phyloP scores from a whole-genome alignment of 1,140 invertebrate species.

The Oppia nitens region DNA sequence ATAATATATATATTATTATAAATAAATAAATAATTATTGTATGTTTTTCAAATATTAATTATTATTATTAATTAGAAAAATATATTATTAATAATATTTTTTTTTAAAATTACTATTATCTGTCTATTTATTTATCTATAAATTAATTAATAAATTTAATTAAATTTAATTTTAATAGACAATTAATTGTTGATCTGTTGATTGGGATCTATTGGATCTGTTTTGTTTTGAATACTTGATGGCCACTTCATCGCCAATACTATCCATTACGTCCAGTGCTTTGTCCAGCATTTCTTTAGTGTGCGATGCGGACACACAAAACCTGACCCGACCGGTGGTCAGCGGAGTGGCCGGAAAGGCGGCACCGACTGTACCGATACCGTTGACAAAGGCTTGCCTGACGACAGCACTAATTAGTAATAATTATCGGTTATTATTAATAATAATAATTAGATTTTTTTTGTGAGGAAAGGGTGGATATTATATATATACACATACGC shows the following conservation, averaged over 20 bases:
- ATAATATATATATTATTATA: too few relatives aligned
- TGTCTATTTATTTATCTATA: too few relatives aligned
- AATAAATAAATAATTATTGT: too few relatives aligned
- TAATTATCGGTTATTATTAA: background rate
- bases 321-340: conserved; percentile 76
- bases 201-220: too few relatives aligned
- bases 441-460: background rate
- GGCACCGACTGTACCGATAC: conserved; percentile 42
- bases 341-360: conserved; percentile 93
- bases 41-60: too few relatives aligned
- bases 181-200: too few relatives aligned
- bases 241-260: conserved; percentile 16
- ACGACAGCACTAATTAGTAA: conserved; percentile 3
- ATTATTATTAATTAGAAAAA: too few relatives aligned
- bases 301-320: conserved; percentile 90
- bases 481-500: conserved; percentile 49
- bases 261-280: conserved; percentile 32
- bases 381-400: background rate
- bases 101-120: too few relatives aligned
- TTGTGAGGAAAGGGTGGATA: background rate
- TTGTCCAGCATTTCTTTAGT: conserved; percentile 88
- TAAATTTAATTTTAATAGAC: too few relatives aligned
- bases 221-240: conserved; percentile 14
- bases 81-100: too few relatives aligned
- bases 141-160: too few relatives aligned